A percentile compares a stretch with the other conserved stretches of the same genome.
Conservation (phyloP, 1,140 invertebrate genomes). For the Drosophila paulistorum region DNA sequence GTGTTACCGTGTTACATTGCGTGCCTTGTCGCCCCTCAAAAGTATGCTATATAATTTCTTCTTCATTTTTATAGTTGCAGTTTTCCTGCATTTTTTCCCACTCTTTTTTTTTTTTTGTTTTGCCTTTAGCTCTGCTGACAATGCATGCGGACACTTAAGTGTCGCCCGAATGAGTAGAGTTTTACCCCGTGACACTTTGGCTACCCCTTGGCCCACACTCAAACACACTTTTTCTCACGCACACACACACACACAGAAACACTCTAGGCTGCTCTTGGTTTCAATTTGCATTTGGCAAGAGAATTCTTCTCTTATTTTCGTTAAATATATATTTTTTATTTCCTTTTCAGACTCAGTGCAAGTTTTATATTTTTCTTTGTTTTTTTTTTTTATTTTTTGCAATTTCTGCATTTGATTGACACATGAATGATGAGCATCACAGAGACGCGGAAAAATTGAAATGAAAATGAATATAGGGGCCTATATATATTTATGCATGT, state of each 20-base stretch:
- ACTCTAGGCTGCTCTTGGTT: conserved; percentile 34
- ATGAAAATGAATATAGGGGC: conserved; percentile 1
- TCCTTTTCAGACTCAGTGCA: conserved; percentile 14
- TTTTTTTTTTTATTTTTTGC: conserved; percentile 6
- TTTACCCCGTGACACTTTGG: conserved; percentile 9
- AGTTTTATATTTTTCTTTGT: conserved; percentile 25
- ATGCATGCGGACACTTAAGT: conserved; percentile 43
- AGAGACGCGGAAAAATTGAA: not conserved
- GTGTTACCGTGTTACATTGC: conserved; percentile 52
- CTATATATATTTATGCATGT: too few species aligned
- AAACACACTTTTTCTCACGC: not conserved
- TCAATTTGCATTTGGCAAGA: conserved; percentile 47
- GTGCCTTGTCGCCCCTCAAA: conserved; percentile 38
- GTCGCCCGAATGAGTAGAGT: conserved; percentile 11
- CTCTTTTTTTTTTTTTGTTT: not conserved
- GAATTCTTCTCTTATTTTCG: conserved; percentile 19
- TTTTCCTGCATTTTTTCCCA: conserved; percentile 43
- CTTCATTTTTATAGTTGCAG: conserved; percentile 69
- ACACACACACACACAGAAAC: not conserved
- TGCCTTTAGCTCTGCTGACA: conserved; percentile 56
- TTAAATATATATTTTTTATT: conserved; percentile 14
- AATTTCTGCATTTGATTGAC: conserved; percentile 57
- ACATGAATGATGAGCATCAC: conserved; percentile 24
- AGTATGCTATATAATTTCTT: conserved; percentile 70
- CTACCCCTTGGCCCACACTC: conserved; percentile 9